Evolutionary conservation across 2,888 invertebrate species (phyloP).

Genomic region (Apamea sordens): DNA sequence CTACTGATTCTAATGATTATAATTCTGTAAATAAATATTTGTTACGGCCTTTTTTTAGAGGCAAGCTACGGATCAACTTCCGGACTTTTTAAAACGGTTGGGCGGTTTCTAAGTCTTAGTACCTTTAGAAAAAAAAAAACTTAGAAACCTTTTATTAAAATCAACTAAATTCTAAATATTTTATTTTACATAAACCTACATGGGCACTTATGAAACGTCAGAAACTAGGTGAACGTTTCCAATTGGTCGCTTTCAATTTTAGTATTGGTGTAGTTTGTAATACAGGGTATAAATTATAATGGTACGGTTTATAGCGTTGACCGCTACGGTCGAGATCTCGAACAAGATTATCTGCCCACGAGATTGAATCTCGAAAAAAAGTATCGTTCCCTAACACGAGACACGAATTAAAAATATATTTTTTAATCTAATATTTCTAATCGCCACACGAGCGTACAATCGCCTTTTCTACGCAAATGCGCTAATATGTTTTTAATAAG

Average conservation of each 20-base stretch:
- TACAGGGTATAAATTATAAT: too few relatives aligned
- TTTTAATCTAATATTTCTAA: conserved; percentile 15
- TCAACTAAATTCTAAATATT: too few relatives aligned
- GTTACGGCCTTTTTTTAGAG: too few relatives aligned
- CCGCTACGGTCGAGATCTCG: neutral
- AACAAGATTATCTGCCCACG: neutral
- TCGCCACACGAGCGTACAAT: conserved; percentile 75
- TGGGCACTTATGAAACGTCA: too few relatives aligned
- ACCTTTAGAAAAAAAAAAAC: too few relatives aligned
- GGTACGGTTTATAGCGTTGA: neutral
- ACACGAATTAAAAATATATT: neutral
- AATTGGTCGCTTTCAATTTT: too few relatives aligned
- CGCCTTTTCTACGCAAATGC: conserved; percentile 74
- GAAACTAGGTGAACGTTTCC: too few relatives aligned
- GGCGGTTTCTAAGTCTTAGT: neutral
- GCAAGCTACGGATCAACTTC: too few relatives aligned
- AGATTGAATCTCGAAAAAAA: neutral
- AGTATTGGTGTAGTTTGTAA: neutral
- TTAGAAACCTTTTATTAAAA: neutral
- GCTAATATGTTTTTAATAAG: conserved; percentile 86
- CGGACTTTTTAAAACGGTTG: too few relatives aligned
- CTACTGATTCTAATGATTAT: too few relatives aligned
- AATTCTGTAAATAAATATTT: too few relatives aligned
- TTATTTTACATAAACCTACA: too few relatives aligned
- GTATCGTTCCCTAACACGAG: neutral